Base-by-base conservation (phyloP, 2,113 vertebrate genomes). In the Sinocyclocheilus anophthalmus region DNA sequence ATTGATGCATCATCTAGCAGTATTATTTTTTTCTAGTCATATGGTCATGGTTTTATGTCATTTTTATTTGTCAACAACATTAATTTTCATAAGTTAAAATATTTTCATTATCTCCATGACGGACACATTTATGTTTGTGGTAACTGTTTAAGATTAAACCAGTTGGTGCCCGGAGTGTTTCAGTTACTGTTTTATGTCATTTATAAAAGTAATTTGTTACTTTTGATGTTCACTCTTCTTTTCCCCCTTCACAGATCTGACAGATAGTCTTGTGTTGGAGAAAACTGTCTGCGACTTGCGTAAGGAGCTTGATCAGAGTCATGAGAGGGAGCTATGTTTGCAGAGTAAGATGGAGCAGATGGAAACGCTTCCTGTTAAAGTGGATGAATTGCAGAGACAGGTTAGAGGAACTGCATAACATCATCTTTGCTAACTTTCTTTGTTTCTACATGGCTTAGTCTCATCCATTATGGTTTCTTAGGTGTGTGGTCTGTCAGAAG, bases 381-480 rank as follows among this genome's bases (percentile, higher is more conserved):
- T 96, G 85, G 94, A 96, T 70, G 50, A 82, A 3, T 92, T 96
- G 65, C 93, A 87, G 82, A 94, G 92, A 87, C 94, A 96, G 95
- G 93, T 93, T 16, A 82, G 88, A 57, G 26, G 5, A 33, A 10
- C 42, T 14, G 18, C 6, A 9, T 24, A 7, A 37, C 6, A 22
- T 42, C 42, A 42, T 4, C 14, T 2, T 7, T 3, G 4, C 33
- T 11, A 50, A 18, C 20, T 59, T 61, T 1, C 20, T 33, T 12
- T 59, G 42, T 42, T 2, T 33, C 22, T 48, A 3, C 10, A 1
- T 6, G 76, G 9, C 50, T 78, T 12, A 53, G 16, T 50, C 45
- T 78, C 50, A 20, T 73, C 37, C 13, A 78, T 7, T 33, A 0
- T 57, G 39, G 13, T 50, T 67, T 80, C 81, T 20, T 12, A 97